A percentile compares a stretch with the other conserved stretches of the same genome.
These are phyloP conservation scores for Pteronotus mesoamericanus DNA, from an alignment of 2,797 vertebrate species.

Conservation along the genomic window DNA sequence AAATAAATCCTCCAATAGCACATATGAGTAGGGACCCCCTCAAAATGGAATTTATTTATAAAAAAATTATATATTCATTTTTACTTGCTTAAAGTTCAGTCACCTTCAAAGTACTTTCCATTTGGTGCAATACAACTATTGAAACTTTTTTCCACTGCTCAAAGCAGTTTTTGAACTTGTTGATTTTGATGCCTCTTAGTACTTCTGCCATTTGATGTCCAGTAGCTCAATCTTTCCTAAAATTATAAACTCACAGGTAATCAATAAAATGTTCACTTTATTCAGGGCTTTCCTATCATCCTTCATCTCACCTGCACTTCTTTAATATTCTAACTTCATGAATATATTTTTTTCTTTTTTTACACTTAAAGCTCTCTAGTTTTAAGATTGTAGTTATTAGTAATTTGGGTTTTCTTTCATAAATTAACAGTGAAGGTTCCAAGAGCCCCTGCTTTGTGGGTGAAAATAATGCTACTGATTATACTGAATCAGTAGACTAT, in stretches of 20 bases:
- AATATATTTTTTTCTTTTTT: neutral
- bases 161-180: neutral
- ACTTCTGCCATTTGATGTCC: neutral
- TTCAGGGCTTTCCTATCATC: neutral
- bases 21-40: neutral
- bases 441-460: neutral
- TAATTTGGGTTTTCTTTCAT: neutral
- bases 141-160: neutral
- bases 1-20: slow-evolving; percentile 3
- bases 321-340: neutral
- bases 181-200: neutral
- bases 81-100: neutral
- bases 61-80: neutral
- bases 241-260: neutral
- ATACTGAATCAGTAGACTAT: neutral
- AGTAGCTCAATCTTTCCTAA: neutral
- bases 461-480: neutral
- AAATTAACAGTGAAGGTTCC: neutral
- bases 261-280: neutral
- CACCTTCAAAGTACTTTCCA: neutral
- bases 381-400: neutral
- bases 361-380: neutral
- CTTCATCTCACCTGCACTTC: neutral
- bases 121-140: neutral
- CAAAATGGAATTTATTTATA: neutral